Conservation (phyloP, 2,113 vertebrate species). For the Scalopus aquaticus region DNA sequence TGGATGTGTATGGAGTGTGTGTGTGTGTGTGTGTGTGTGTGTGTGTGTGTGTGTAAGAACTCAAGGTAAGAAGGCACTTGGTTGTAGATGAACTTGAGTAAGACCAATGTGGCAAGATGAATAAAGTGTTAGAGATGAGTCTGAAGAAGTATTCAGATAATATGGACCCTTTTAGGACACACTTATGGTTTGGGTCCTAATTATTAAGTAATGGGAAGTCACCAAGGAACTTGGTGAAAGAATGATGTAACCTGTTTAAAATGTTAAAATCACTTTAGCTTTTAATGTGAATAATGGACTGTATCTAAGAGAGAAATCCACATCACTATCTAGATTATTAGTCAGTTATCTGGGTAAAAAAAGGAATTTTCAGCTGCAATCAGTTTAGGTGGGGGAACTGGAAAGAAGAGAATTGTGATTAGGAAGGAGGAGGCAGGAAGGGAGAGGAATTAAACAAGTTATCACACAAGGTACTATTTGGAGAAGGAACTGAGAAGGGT, state of each 20-base stretch:
- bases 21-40: no score
- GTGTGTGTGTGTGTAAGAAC: not conserved
- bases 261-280: not conserved
- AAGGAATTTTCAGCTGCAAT: not conserved
- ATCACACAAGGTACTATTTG: not conserved
- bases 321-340: not conserved
- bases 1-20: not conserved
- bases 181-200: not conserved
- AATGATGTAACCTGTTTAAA: not conserved
- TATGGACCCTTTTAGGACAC: not conserved
- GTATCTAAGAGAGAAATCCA: constrained; percentile 42
- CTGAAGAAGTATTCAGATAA: not conserved
- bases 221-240: constrained; percentile 10
- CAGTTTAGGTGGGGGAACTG: not conserved
- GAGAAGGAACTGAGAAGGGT: not conserved
- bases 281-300: not conserved
- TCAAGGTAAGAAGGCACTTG: not conserved
- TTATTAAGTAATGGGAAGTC: constrained; percentile 17
- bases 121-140: not conserved
- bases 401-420: not conserved
- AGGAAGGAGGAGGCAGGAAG: not conserved
- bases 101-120: not conserved
- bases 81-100: constrained; percentile 7
- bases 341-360: not conserved
- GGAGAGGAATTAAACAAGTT: not conserved